These are phyloP conservation scores for Eurypyga helias DNA, from an alignment of 2,113 vertebrate species.

Conservation along the genomic window DNA sequence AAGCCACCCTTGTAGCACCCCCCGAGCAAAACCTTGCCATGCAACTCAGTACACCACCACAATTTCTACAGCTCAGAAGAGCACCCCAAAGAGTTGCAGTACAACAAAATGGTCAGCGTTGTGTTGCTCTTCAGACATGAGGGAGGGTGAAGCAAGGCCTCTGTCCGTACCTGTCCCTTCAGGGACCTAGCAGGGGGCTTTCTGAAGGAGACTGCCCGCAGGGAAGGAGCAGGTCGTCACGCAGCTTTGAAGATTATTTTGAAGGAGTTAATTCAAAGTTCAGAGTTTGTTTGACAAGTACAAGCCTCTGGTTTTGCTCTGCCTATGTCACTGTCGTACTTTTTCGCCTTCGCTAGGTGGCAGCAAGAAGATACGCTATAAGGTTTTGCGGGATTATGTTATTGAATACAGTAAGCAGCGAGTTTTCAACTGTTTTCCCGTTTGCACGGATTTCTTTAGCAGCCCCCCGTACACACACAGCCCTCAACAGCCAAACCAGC, in stretches of 20 bases:
- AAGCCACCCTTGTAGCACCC: too few species aligned
- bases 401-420: neutral
- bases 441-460: neutral
- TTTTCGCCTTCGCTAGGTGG: slow-evolving; percentile 55
- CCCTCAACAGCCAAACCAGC: neutral
- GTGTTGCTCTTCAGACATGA: neutral
- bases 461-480: neutral
- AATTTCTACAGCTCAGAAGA: neutral
- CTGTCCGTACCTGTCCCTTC: neutral
- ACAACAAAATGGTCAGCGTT: neutral
- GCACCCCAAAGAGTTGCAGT: neutral
- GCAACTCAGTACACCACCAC: too few species aligned
- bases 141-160: neutral
- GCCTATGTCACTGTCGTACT: neutral
- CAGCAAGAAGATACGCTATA: slow-evolving; percentile 26
- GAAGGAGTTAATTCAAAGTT: neutral
- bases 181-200: neutral
- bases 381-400: neutral
- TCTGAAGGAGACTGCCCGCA: neutral
- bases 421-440: neutral
- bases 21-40: too few species aligned
- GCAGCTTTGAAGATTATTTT: neutral
- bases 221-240: neutral
- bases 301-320: neutral
- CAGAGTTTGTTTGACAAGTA: neutral